These are phyloP conservation scores for Nymphicus hollandicus DNA, from an alignment of 2,113 vertebrate species.

Conservation along the genomic window DNA sequence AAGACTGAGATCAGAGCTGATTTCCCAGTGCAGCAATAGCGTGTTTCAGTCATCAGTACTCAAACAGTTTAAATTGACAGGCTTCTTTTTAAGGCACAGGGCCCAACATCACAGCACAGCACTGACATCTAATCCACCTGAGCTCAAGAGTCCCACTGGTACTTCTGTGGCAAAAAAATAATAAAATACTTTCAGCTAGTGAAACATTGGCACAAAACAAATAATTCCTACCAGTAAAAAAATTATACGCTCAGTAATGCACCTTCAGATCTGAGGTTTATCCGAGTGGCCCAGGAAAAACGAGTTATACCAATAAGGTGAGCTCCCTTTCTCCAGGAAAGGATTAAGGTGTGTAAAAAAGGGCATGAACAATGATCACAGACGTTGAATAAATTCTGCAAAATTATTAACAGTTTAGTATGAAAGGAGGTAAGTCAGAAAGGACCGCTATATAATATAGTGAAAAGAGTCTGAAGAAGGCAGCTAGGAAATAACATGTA, in stretches of 20 bases:
- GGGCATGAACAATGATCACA: not conserved
- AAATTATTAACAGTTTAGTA: not conserved
- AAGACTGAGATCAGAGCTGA: not conserved
- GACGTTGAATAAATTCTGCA: not conserved
- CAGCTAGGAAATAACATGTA: not conserved
- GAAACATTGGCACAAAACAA: not conserved
- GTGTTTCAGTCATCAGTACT: not conserved
- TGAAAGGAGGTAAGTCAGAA: not conserved
- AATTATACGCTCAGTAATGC: not conserved
- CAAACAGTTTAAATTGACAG: not conserved
- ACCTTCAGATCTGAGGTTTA: not conserved
- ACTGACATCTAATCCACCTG: not conserved
- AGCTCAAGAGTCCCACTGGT: not conserved
- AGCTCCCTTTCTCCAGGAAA: not conserved
- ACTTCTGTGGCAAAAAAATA: not conserved
- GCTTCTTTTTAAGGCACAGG: not conserved
- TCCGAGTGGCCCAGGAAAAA: not conserved
- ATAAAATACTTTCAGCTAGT: not conserved
- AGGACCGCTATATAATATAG: not conserved
- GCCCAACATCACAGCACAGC: not conserved
- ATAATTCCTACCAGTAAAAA: not conserved
- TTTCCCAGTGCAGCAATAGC: not conserved
- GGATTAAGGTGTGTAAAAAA: not conserved
- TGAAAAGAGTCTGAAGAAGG: not conserved
- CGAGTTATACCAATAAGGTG: not conserved